Evolutionary conservation across 2,797 vertebrate genomes (phyloP), one percentile per base, ranked within the genome.

Genomic region (Arremon aurantiirostris): DNA sequence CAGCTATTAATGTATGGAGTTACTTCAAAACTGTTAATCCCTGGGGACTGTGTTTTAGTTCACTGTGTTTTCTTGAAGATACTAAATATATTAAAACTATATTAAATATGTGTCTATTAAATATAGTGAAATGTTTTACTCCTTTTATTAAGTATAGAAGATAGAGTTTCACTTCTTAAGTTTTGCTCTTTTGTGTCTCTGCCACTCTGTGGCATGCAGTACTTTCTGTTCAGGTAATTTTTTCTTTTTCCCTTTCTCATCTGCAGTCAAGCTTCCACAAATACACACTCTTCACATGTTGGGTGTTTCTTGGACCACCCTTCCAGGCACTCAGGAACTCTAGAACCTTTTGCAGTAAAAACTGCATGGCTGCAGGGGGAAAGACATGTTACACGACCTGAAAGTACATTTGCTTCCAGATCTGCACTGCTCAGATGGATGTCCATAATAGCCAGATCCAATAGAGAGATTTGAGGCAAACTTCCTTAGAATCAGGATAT

Each of bases 201-300:
- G 6, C 5, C 26, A 6, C 12, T 75, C 12, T 71, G 42, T n/a
- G 49, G 15, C 81, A 83, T 82, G n/a, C 52, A 76, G 19, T 66
- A 23, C 8, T 55, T n/a, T 78, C 0, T 34, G 17, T 23, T n/a
- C 16, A n/a, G 61, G 12, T 79, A 7, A 0, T 26, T 20, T 93
- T 41, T 90, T 27, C 14, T 49, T 81, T 81, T 50, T 39, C 6
- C 39, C 24, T 78, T 75, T 63, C 20, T 81, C 10, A 5, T 15
- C 13, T 26, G 6, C 5, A 11, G 14, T 75, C 44, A 24, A 30
- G 5, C 24, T 79, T 84, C 46, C 56, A 65, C 3, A 14, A 24
- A 30, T 60, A 20, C 14, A 11, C 0, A 2, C 1, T 68, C 4
- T 44, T 57, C 30, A 47, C 16, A 1, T 41, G 12, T 83, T 78